These are phyloP conservation scores for Sicus ferrugineus DNA, from an alignment of 2,888 invertebrate genomes.

Conservation along the genomic window DNA sequence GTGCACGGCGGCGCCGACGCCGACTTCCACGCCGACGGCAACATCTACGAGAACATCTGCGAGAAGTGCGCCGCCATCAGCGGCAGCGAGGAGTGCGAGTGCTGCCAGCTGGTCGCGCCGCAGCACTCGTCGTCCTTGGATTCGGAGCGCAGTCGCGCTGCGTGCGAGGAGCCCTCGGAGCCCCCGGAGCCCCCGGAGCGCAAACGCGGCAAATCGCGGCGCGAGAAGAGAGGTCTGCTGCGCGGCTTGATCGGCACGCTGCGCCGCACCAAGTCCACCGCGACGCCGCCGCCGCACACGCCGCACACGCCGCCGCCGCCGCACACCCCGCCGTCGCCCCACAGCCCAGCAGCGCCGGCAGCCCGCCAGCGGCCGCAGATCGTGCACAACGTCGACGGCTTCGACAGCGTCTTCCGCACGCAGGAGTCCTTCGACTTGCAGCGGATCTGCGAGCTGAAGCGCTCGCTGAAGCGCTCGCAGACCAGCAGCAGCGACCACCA, in stretches of 20 bases:
- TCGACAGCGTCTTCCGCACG: slow-evolving; percentile 58
- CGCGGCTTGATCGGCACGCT: slow-evolving; percentile 54
- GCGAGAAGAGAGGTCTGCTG: slow-evolving; percentile 45
- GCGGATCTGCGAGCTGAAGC: slow-evolving; percentile 59
- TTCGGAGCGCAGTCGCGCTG: neutral
- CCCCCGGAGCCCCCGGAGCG: slow-evolving; percentile 22
- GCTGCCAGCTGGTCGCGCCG: slow-evolving; percentile 31
- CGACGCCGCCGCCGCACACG: slow-evolving; percentile 36
- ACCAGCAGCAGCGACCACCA: slow-evolving; percentile 59
- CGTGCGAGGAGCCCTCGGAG: slow-evolving; percentile 22
- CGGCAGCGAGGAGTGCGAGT: slow-evolving; percentile 53
- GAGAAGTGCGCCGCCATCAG: slow-evolving; percentile 57
- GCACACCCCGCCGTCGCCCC: slow-evolving; percentile 32
- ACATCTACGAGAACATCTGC: slow-evolving; percentile 63
- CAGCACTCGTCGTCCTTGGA: neutral
- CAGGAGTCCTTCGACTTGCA: slow-evolving; percentile 61
- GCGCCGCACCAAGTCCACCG: slow-evolving; percentile 41
- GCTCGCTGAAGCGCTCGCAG: slow-evolving; percentile 53
- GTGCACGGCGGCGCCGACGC: slow-evolving; percentile 48
- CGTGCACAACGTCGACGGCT: slow-evolving; percentile 61
- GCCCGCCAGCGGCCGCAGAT: slow-evolving; percentile 51
- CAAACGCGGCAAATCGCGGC: slow-evolving; percentile 27
- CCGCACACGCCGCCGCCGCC: slow-evolving; percentile 31
- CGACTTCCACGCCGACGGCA: slow-evolving; percentile 38
- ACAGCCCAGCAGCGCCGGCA: slow-evolving; percentile 33